These are phyloP conservation scores for Crotalus viridis DNA, from an alignment of 2,113 vertebrate species.

Conservation along the genomic window DNA sequence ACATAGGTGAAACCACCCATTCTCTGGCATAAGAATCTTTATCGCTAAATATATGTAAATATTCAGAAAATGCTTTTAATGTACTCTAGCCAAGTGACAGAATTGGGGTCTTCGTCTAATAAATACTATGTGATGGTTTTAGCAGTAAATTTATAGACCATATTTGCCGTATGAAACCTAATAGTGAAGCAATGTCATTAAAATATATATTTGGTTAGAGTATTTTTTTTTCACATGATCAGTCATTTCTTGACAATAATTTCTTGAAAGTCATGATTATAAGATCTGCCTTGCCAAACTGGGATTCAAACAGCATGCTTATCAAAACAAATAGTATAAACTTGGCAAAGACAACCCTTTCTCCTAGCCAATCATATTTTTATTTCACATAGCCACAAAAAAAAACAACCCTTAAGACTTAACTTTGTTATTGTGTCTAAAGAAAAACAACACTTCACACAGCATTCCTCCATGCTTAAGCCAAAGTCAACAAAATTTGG, in stretches of 20 bases:
- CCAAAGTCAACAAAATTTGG: slow-evolving; percentile 20
- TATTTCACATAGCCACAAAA: background rate
- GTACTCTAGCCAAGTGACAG: background rate
- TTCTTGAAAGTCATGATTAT: background rate
- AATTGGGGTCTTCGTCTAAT: background rate
- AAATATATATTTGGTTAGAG: background rate
- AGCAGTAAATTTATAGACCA: background rate
- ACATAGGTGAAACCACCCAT: background rate
- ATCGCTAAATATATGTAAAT: background rate
- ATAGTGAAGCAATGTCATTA: background rate
- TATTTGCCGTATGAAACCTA: background rate
- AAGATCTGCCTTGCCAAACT: background rate
- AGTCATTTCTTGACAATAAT: background rate
- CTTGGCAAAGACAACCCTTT: background rate
- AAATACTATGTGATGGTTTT: background rate
- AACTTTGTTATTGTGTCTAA: slow-evolving; percentile 27
- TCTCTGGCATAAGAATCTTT: background rate
- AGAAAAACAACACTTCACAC: background rate
- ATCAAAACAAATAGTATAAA: slow-evolving; percentile 15
- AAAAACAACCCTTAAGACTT: background rate
- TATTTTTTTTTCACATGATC: background rate
- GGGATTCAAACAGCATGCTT: background rate
- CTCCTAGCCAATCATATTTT: background rate
- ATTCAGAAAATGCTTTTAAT: background rate
- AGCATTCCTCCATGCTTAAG: background rate